These are phyloP conservation scores for Scortum barcoo DNA, from an alignment of 2,113 vertebrate species.

Conservation along the genomic window DNA sequence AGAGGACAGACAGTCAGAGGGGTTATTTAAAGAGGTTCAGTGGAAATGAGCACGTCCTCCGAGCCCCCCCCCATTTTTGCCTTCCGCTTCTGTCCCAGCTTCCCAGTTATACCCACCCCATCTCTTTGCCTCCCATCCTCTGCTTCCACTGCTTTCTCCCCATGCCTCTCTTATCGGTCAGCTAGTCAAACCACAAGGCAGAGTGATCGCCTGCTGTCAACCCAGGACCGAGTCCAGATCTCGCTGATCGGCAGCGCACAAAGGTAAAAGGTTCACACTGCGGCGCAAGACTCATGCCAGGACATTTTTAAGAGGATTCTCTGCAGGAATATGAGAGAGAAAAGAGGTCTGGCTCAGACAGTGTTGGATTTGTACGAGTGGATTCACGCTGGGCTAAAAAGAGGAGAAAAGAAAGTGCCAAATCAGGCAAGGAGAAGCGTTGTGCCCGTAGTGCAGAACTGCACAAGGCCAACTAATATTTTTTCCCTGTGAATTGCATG, in stretches of 20 bases:
- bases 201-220: slow-evolving; percentile 34
- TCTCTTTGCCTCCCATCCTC: neutral
- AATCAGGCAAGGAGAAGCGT: slow-evolving; percentile 15
- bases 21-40: slow-evolving; percentile 59
- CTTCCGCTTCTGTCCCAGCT: neutral
- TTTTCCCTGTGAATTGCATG: slow-evolving; percentile 27
- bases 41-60: slow-evolving; percentile 43
- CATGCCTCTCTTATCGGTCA: slow-evolving; percentile 30
- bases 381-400: slow-evolving; percentile 59
- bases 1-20: slow-evolving; percentile 53
- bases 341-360: slow-evolving; percentile 27
- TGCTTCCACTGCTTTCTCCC: slow-evolving; percentile 2
- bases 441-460: neutral
- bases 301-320: slow-evolving; percentile 56
- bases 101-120: slow-evolving; percentile 25
- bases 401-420: slow-evolving; percentile 40
- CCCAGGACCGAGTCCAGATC: slow-evolving; percentile 66
- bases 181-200: slow-evolving; percentile 39
- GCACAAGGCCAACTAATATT: slow-evolving; percentile 23
- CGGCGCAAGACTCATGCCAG: slow-evolving; percentile 19
- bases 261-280: slow-evolving; percentile 51
- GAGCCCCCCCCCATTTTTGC: slow-evolving; percentile 19
- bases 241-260: slow-evolving; percentile 44
- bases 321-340: slow-evolving; percentile 27
- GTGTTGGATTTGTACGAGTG: slow-evolving; percentile 49